Conservation (phyloP, 1,140 invertebrate species). For the Drosophila ogumai region DNA sequence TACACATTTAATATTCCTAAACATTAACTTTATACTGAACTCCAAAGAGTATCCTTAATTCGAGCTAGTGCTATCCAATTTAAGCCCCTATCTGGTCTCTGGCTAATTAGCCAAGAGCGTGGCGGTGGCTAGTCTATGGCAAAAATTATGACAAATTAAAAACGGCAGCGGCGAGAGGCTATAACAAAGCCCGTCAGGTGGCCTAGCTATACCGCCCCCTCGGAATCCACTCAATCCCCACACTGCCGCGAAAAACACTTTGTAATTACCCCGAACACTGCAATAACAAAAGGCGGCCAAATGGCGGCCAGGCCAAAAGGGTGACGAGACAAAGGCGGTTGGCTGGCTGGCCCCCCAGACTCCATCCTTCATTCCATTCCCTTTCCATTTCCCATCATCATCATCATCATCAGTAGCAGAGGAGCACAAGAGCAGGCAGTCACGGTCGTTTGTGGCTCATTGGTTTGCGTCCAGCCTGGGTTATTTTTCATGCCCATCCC, state of each 20-base stretch:
- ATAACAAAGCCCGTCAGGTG: conserved; percentile 49
- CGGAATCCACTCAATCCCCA: conserved; percentile 3
- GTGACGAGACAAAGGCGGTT: conserved; percentile 72
- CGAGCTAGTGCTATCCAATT: background rate
- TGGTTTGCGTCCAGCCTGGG: conserved; percentile 59
- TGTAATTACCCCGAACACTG: conserved; percentile 64
- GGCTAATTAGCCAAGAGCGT: conserved; percentile 40
- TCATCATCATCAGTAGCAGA: conserved; percentile 16
- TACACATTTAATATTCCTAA: too few relatives aligned
- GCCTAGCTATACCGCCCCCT: conserved; percentile 13
- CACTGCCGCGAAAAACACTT: conserved; percentile 20
- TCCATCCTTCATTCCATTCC: conserved; percentile 15
- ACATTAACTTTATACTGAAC: background rate
- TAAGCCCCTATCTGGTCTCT: background rate
- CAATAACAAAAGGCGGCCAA: conserved; percentile 55
- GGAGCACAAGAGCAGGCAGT: conserved; percentile 32
- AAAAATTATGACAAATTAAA: conserved; percentile 78
- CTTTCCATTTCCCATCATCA: conserved; percentile 21
- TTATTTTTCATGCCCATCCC: conserved; percentile 69
- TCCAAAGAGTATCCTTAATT: background rate
- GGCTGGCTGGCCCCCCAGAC: conserved; percentile 4
- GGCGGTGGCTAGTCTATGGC: conserved; percentile 16
- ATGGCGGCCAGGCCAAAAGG: conserved; percentile 52
- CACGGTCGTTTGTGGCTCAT: conserved; percentile 81
- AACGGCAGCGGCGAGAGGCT: conserved; percentile 19